Conservation (phyloP, 2,797 vertebrate species). For the Falco naumanni region DNA sequence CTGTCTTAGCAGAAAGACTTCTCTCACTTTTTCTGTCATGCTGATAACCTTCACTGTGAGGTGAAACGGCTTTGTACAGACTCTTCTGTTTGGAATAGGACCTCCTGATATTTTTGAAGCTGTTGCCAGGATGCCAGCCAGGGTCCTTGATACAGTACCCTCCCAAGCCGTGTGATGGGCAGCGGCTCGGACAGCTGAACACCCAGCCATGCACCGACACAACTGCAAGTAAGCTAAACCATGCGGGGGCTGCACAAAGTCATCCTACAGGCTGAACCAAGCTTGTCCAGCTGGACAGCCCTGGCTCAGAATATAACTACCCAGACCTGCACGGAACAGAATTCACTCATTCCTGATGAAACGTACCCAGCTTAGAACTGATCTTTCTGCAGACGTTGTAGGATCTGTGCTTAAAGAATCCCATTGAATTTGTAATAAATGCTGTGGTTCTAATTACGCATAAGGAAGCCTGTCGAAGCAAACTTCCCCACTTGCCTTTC, state of each 20-base stretch:
- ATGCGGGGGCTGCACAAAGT: rapidly evolving
- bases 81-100: not conserved
- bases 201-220: rapidly evolving
- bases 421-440: not conserved
- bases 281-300: not conserved
- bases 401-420: not conserved
- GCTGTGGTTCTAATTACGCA: not conserved
- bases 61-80: not conserved
- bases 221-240: not conserved
- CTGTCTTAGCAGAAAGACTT: not conserved
- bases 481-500: not conserved
- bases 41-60: not conserved
- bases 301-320: not conserved
- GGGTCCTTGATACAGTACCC: not conserved
- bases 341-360: not conserved
- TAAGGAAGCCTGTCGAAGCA: not conserved
- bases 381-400: not conserved
- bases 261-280: not conserved
- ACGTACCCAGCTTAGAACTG: not conserved
- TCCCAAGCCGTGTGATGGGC: not conserved
- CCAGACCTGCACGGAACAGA: not conserved
- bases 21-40: not conserved
- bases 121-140: not conserved
- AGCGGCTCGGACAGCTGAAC: not conserved
- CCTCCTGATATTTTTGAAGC: conserved; percentile 1